A percentile compares a stretch with the other conserved stretches of the same genome.
Conservation (phyloP, 2,113 vertebrate genomes). For the Apodemus speciosus region DNA sequence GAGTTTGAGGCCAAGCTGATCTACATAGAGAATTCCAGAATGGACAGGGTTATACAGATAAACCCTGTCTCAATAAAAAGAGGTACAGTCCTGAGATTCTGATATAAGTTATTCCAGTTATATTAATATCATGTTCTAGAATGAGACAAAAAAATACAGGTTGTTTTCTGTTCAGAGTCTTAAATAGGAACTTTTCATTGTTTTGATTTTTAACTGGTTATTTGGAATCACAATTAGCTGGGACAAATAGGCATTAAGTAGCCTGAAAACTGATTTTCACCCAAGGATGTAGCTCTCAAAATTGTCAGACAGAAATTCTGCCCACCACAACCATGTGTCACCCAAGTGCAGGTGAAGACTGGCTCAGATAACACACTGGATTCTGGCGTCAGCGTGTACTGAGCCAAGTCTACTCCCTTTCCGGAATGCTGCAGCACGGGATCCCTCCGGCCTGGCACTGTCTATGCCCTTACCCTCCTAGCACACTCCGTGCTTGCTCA, state of each 20-base stretch:
- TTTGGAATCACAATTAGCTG: neutral
- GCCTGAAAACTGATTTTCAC: neutral
- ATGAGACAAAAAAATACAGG: neutral
- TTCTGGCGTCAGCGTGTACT: neutral
- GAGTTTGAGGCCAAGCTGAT: too few species aligned
- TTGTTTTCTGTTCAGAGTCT: slow-evolving; percentile 16
- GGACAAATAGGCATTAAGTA: neutral
- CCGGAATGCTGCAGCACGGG: neutral
- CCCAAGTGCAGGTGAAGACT: neutral
- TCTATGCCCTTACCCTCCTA: neutral
- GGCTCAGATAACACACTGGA: neutral
- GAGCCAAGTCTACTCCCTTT: neutral
- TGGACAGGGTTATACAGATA: too few species aligned
- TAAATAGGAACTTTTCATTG: neutral
- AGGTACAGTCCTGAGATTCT: neutral
- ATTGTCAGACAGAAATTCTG: neutral
- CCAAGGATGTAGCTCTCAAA: neutral
- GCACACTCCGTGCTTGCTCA: neutral
- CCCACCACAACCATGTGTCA: neutral
- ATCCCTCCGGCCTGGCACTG: neutral
- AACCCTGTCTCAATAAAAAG: too few species aligned
- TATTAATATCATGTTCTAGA: slow-evolving; percentile 83
- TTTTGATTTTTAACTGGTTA: neutral
- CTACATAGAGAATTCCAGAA: too few species aligned
- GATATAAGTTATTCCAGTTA: neutral